phyloP scores from a whole-genome alignment of 2,888 invertebrate genomes.

The Xestia ashworthii region DNA sequence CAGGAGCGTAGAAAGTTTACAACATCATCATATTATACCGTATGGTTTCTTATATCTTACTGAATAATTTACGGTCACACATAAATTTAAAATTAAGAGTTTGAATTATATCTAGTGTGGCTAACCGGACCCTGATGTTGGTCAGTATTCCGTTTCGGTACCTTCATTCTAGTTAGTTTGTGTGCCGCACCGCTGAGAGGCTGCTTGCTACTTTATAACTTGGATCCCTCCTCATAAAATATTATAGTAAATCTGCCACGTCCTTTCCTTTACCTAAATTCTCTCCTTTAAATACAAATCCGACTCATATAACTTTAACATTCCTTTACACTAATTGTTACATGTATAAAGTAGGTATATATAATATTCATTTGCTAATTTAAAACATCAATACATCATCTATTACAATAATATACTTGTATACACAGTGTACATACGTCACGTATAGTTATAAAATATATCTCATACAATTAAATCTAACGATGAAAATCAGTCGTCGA shows the following conservation, averaged over 20 bases:
- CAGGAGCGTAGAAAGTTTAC: slow-evolving; percentile 63
- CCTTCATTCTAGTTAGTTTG: slow-evolving; percentile 28
- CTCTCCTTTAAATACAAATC: slow-evolving; percentile 56
- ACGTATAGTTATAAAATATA: slow-evolving; percentile 83
- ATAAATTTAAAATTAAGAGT: slow-evolving; percentile 60
- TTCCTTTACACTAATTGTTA: slow-evolving; percentile 67
- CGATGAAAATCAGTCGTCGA: slow-evolving; percentile 88
- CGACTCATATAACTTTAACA: slow-evolving; percentile 45
- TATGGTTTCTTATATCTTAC: slow-evolving; percentile 55
- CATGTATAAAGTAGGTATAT: slow-evolving; percentile 75
- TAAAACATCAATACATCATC: slow-evolving; percentile 78
- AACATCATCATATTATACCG: slow-evolving; percentile 61
- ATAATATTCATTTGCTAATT: slow-evolving; percentile 77
- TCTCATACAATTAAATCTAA: slow-evolving; percentile 78
- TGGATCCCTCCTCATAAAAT: slow-evolving; percentile 43
- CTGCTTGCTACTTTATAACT: slow-evolving; percentile 27
- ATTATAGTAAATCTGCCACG: slow-evolving; percentile 44
- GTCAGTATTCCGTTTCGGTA: slow-evolving; percentile 37
- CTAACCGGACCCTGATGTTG: slow-evolving; percentile 32
- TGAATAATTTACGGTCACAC: slow-evolving; percentile 58
- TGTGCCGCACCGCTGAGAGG: slow-evolving; percentile 33
- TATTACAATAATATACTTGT: slow-evolving; percentile 79
- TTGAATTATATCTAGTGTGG: slow-evolving; percentile 57
- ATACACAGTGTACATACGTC: slow-evolving; percentile 76
- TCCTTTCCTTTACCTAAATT: slow-evolving; percentile 31